Conservation (phyloP, 2,888 invertebrate genomes). For the Cephus sareptanus region DNA sequence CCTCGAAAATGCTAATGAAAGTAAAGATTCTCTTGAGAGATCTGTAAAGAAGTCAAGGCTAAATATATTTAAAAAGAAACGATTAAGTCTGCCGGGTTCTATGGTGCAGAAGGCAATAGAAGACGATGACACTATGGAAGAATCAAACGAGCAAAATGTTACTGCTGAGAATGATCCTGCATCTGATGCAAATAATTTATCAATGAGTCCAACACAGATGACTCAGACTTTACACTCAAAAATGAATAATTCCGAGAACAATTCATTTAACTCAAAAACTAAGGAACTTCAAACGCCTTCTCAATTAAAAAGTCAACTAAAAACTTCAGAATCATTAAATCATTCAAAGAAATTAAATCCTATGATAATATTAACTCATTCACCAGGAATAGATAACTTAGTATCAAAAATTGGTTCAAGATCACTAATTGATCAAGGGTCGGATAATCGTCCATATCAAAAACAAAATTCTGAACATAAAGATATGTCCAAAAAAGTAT, state of each 20-base stretch:
- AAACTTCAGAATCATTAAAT: neutral
- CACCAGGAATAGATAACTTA: no score
- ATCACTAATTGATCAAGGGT: no score
- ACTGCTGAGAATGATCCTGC: neutral
- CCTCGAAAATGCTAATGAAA: neutral
- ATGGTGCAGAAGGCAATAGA: neutral
- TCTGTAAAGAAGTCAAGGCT: neutral
- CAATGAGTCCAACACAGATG: neutral
- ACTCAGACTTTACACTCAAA: no score
- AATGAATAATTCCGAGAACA: no score
- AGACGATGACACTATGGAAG: neutral
- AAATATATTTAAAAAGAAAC: neutral
- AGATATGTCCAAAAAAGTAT: neutral
- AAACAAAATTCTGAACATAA: neutral
- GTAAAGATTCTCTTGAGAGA: neutral
- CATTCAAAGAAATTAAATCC: neutral
- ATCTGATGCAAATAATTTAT: neutral
- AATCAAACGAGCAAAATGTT: neutral
- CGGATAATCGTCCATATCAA: neutral
- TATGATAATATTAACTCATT: no score
- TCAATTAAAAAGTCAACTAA: no score
- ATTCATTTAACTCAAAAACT: no score
- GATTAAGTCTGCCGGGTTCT: neutral
- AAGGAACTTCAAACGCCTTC: no score
- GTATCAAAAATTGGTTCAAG: no score